Base-by-base conservation (phyloP, 2,888 invertebrate genomes). In the Thymelicus sylvestris region DNA sequence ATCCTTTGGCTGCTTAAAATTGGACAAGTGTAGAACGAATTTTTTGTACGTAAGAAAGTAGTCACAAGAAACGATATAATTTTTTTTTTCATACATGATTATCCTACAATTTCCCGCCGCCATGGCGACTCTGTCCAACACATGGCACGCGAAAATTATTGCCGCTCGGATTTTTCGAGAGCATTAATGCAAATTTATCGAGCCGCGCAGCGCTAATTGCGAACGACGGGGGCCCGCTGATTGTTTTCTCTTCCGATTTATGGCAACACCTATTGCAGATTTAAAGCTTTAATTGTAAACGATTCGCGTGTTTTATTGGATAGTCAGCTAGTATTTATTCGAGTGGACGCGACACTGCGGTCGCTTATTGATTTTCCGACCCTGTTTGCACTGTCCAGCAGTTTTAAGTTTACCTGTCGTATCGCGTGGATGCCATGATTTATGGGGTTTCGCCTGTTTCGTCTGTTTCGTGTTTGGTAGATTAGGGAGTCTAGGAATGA, bases 211-310 rank as follows among this genome's bases (percentile, higher is more conserved):
- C 91, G 93, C 93, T 93, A 93, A 93, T 93, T 91, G 93, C 92
- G 85, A 89, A 80, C 92, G 90, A 91, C 91, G 91, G 89, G 90
- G 82, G 85, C 87, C 79, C 91, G 93, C 90, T 93, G 93, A 93
- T 93, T 93, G 93, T 93, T 93, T 93, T 90, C 92, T 88, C 88
- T 82, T 86, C 86, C 90, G 85, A 93, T 93, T 93, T 93, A 93
- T 93, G 90, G 92, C 93, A 93, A 93, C 93, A 93, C 93, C 93
- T 93, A 93, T 93, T 92, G 93, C 93, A 93, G 93, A 93, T 93
- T 93, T 93, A 93, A 93, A 90, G 93, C 90, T 90, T 93, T 93
- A 93, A 93, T 93, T 93, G 93, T 92, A 91, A 93, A 91, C 93
- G 92, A 92, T 93, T 91, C 91, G 85, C 88, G 90, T 93, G 93